phyloP scores from a whole-genome alignment of 1,140 invertebrate species.

The Cylas formicarius region DNA sequence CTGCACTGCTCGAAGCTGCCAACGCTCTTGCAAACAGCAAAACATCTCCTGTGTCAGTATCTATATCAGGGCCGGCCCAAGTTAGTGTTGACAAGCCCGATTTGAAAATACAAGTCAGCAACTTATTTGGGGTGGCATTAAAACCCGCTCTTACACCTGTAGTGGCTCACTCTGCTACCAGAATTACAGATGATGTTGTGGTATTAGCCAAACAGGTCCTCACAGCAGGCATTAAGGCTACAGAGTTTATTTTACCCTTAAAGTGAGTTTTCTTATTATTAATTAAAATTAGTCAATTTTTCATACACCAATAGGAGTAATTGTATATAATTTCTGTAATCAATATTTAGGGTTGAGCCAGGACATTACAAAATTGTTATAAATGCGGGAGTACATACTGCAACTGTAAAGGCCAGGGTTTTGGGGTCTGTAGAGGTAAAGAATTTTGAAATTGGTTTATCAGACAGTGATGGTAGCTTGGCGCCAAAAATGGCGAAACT shows the following conservation, averaged over 20 bases:
- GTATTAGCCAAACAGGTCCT: slow-evolving; percentile 60
- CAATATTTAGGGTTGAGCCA: slow-evolving; percentile 53
- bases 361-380: slow-evolving; percentile 79
- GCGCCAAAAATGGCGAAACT: slow-evolving; percentile 72
- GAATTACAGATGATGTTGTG: slow-evolving; percentile 65
- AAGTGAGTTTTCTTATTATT: slow-evolving; percentile 39
- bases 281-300: too few relatives aligned
- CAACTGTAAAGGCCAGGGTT: slow-evolving; percentile 63
- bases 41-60: slow-evolving; percentile 53
- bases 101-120: slow-evolving; percentile 70
- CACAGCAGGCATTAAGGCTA: slow-evolving; percentile 47
- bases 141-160: slow-evolving; percentile 56
- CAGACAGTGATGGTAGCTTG: slow-evolving; percentile 80
- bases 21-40: slow-evolving; percentile 39
- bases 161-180: slow-evolving; percentile 65
- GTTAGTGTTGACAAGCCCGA: slow-evolving; percentile 63
- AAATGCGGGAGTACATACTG: slow-evolving; percentile 60
- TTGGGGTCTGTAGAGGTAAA: slow-evolving; percentile 67
- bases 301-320: too few relatives aligned
- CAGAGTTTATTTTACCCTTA: slow-evolving; percentile 73
- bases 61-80: slow-evolving; percentile 63
- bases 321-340: too few relatives aligned
- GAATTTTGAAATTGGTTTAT: slow-evolving; percentile 79
- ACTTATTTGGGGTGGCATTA: slow-evolving; percentile 75
- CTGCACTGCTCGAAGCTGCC: slow-evolving; percentile 72